A percentile compares a stretch with the other conserved stretches of the same genome.
Evolutionary conservation across 1,140 invertebrate genomes (phyloP).

Genomic region (Trachelipus rathkii): DNA sequence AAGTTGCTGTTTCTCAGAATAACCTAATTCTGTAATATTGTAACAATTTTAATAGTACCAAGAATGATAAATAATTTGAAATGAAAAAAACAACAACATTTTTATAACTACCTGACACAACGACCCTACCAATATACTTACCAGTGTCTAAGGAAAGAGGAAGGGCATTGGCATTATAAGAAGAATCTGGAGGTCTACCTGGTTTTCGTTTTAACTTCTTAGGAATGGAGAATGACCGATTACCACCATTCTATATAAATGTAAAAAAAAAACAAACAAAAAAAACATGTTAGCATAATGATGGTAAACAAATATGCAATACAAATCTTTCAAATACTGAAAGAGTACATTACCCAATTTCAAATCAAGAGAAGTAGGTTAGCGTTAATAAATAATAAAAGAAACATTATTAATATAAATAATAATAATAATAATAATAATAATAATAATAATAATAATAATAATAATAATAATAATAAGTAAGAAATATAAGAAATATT

Average conservation of each 20-base stretch:
- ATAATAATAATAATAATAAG: too few relatives aligned
- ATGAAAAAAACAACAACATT: neutral
- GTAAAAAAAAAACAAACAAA: neutral
- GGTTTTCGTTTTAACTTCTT: conserved; percentile 1
- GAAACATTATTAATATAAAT: too few relatives aligned
- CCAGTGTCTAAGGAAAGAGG: neutral
- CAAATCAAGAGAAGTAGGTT: too few relatives aligned
- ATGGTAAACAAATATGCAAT: too few relatives aligned
- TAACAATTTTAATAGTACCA: neutral
- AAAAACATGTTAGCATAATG: neutral
- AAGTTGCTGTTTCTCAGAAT: conserved; percentile 37
- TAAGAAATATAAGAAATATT: too few relatives aligned
- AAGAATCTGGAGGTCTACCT: conserved; percentile 6
- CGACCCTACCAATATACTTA: too few relatives aligned
- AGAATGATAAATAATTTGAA: neutral
- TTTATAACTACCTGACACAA: conserved; percentile 1
- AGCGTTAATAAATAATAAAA: too few relatives aligned
- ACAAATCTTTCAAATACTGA: too few relatives aligned
- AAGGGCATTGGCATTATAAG: neutral
- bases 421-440: too few relatives aligned
- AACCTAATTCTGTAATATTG: conserved; percentile 33
- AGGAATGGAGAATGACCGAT: neutral
- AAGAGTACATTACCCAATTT: too few relatives aligned
- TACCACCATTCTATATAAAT: neutral
- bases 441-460: too few relatives aligned